These are phyloP conservation scores for Hesperia comma DNA, from an alignment of 2,888 invertebrate genomes.

Conservation along the genomic window DNA sequence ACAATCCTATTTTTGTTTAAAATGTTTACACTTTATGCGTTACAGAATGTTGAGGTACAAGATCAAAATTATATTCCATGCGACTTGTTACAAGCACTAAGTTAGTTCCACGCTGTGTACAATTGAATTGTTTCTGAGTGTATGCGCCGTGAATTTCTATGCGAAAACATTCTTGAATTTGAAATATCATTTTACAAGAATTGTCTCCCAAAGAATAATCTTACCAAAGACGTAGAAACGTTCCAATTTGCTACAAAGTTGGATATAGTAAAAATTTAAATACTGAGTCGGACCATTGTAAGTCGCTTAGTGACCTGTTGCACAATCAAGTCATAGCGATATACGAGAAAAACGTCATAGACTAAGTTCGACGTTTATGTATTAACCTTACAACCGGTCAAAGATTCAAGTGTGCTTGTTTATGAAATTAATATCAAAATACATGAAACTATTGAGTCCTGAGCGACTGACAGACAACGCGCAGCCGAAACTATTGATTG, in stretches of 20 bases:
- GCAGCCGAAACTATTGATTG: too few relatives aligned
- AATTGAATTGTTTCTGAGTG: conserved; percentile 3
- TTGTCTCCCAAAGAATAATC: conserved; percentile 27
- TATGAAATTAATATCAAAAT: too few relatives aligned
- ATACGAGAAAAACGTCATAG: not conserved
- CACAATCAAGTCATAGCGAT: conserved; percentile 4
- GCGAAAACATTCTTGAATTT: conserved; percentile 5
- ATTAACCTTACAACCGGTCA: too few relatives aligned
- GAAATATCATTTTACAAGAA: conserved; percentile 34
- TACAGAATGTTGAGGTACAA: not conserved
- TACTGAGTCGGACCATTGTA: conserved; percentile 17
- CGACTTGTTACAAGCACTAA: not conserved
- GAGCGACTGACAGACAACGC: too few relatives aligned
- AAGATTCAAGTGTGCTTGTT: too few relatives aligned
- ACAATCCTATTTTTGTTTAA: too few relatives aligned
- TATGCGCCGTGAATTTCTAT: conserved; percentile 10
- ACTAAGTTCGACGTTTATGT: too few relatives aligned
- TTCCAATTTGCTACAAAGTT: conserved; percentile 24
- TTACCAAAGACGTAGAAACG: conserved; percentile 10
- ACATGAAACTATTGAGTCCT: too few relatives aligned
- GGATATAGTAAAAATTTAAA: conserved; percentile 26
- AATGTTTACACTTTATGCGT: too few relatives aligned
- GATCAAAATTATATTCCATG: not conserved
- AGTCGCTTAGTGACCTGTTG: conserved; percentile 6
- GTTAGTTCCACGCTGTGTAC: not conserved